Base-by-base conservation (phyloP, 2,797 vertebrate species). In the Parauchenoglanis punctatus region DNA sequence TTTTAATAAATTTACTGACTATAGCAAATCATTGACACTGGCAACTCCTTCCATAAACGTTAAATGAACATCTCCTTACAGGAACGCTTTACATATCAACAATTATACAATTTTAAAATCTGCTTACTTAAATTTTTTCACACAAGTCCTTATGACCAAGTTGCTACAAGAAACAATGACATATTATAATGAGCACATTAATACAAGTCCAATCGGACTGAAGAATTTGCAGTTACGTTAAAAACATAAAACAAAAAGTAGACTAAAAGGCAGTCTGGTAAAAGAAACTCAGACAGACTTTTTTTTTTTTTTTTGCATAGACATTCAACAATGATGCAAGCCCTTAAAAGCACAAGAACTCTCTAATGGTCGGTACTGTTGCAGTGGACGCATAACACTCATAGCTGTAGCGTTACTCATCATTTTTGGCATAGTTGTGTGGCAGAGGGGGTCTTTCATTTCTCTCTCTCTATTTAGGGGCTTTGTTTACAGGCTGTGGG, bases 401-500 rank as follows among this genome's bases (percentile, higher is more conserved):
- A 90, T 90, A 87, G 67, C 85, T 72, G 35, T 63, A 12, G 67
- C n/a, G 72, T 91, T 87, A 88, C 87, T 90, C 88, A 88, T 88
- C 72, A 91, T 90, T 80, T 91, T 83, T 91, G n/a, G 70, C 89
- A 90, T 90, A 89, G 81, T 85, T 90, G 82, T 85, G 81, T 63
- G 15, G 76, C 58, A 77, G 61, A 77, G 54, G 49, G 86, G 77
- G 85, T 80, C 84, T 83, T 84, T 86, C 65, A 76, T 67, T 72
- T 58, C 81, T 85, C 31, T 86, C 56, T 80, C 77, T 86, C 81
- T 87, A 87, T 90, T 85, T 90, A 87, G 87, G 84, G 85, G 65
- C 85, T 89, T 90, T 90, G 90, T 88, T 88, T 85, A 88, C 82
- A 65, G 84, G 83, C 85, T 86, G 86, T 88, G 90, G 85, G 88